A percentile compares a stretch with the other conserved stretches of the same genome.
Evolutionary conservation across 2,888 invertebrate species (phyloP).

Genomic region (Meteorus cinctellus): DNA sequence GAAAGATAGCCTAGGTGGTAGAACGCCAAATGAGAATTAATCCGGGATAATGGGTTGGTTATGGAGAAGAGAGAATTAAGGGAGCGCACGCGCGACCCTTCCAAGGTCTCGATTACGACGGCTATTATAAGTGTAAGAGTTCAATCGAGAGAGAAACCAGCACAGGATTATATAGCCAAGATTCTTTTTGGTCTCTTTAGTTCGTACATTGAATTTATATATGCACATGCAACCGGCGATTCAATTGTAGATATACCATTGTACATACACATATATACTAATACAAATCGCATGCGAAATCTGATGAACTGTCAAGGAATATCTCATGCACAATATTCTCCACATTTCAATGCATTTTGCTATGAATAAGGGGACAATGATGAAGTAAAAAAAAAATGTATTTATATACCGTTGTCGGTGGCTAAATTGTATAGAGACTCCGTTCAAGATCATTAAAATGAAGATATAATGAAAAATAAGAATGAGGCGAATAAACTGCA

Average conservation of each 20-base stretch:
- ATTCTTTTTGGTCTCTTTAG: background rate
- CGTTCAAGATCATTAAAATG: slow-evolving; percentile 3
- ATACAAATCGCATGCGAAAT: background rate
- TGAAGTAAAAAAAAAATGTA: too few relatives aligned
- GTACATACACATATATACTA: background rate
- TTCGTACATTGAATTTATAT: background rate
- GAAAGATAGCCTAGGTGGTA: slow-evolving; percentile 39
- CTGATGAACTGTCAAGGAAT: background rate
- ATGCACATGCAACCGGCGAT: background rate
- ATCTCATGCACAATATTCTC: background rate
- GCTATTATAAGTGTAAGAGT: background rate
- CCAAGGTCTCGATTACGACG: slow-evolving; percentile 21
- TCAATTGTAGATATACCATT: too few relatives aligned
- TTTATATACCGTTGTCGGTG: too few relatives aligned
- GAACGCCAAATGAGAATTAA: slow-evolving; percentile 47
- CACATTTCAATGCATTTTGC: background rate
- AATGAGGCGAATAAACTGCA: background rate
- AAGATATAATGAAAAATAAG: background rate
- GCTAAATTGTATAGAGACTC: background rate
- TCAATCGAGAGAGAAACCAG: background rate
- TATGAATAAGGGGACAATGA: too few relatives aligned
- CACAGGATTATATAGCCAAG: background rate
- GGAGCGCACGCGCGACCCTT: slow-evolving; percentile 11
- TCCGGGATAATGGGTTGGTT: slow-evolving; percentile 50
- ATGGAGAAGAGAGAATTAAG: slow-evolving; percentile 38